Percentiles rank a stretch among this genome's conserved stretches.
Conservation (phyloP, 2,113 vertebrate genomes). For the Colistium nudipinnis region DNA sequence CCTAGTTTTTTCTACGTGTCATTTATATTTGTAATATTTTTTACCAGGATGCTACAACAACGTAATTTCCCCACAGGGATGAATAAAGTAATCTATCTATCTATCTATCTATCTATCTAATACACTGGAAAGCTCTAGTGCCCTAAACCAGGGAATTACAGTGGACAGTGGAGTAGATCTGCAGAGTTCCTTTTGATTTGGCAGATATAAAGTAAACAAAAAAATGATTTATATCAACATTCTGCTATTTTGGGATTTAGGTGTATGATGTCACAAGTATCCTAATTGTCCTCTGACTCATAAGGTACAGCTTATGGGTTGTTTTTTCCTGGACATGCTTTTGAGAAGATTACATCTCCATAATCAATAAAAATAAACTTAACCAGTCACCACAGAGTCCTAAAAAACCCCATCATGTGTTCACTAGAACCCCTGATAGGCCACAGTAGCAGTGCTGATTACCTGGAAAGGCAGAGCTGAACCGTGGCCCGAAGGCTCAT, state of each 20-base stretch:
- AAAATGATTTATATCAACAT: slow-evolving; percentile 48
- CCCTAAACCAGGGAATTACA: background rate
- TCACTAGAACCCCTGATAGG: slow-evolving; percentile 38
- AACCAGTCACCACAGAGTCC: slow-evolving; percentile 37
- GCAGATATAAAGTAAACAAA: slow-evolving; percentile 43
- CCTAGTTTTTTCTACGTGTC: too few species aligned
- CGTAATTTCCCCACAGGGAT: too few species aligned
- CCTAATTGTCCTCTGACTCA: slow-evolving; percentile 64
- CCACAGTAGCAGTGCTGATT: slow-evolving; percentile 18
- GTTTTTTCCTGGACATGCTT: slow-evolving; percentile 69
- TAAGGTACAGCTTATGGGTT: slow-evolving; percentile 59
- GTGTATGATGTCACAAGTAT: slow-evolving; percentile 53
- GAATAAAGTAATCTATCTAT: too few species aligned
- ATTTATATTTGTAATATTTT: too few species aligned
- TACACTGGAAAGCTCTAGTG: background rate
- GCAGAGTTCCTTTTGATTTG: slow-evolving; percentile 22
- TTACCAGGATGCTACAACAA: too few species aligned
- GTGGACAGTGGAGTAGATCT: background rate
- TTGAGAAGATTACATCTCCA: slow-evolving; percentile 79
- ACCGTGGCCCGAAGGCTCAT: slow-evolving; percentile 47
- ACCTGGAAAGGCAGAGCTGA: slow-evolving; percentile 28
- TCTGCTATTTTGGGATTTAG: slow-evolving; percentile 54
- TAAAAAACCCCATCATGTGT: too few species aligned
- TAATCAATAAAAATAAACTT: slow-evolving; percentile 74
- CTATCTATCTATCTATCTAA: too few species aligned